Evolutionary conservation across 2,888 invertebrate genomes (phyloP).

Genomic region (Cybosia mesomella): DNA sequence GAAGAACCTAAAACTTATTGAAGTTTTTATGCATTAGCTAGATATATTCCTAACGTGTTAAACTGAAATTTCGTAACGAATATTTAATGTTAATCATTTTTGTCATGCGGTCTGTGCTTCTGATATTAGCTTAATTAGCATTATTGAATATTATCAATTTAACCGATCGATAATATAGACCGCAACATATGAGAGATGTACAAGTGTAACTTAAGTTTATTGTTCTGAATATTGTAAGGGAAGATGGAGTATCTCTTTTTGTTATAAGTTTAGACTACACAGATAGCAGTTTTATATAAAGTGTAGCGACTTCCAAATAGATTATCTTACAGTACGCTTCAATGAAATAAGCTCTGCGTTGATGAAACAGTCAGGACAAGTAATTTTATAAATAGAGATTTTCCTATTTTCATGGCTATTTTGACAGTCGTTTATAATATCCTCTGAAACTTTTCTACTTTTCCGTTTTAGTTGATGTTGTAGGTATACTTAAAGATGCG

Average conservation of each 20-base stretch:
- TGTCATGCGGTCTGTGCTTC: slow-evolving; percentile 35
- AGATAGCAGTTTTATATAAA: too few relatives aligned
- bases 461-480: background rate
- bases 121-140: slow-evolving; percentile 37
- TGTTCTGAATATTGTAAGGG: too few relatives aligned
- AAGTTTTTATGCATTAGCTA: background rate
- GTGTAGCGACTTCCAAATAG: too few relatives aligned
- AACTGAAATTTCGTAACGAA: slow-evolving; percentile 19
- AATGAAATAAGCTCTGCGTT: background rate
- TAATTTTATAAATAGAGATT: too few relatives aligned
- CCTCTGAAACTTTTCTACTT: background rate
- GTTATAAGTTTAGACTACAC: too few relatives aligned
- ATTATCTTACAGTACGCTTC: too few relatives aligned
- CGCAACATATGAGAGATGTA: too few relatives aligned
- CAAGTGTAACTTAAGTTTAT: too few relatives aligned
- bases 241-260: background rate
- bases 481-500: background rate
- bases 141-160: slow-evolving; percentile 43
- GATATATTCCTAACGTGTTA: slow-evolving; percentile 5
- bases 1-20: background rate
- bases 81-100: slow-evolving; percentile 44
- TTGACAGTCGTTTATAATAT: background rate
- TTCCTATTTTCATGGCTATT: too few relatives aligned
- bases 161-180: too few relatives aligned
- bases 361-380: background rate